Evolutionary conservation across 2,113 vertebrate species (phyloP).

Genomic region (Leiothrix lutea): DNA sequence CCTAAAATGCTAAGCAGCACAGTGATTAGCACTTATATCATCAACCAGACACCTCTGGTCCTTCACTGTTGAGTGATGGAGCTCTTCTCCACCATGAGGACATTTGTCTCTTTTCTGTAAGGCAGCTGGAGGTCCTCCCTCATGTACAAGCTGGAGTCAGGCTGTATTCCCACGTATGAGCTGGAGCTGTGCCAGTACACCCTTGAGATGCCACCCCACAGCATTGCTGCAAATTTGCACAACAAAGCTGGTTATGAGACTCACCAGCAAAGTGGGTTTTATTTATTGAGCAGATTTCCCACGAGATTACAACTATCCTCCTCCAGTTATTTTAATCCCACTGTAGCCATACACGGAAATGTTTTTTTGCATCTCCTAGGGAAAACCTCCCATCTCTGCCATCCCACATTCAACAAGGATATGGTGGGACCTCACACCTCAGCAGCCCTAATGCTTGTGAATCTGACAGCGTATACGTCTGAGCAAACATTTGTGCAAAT

Average conservation of each 20-base stretch:
- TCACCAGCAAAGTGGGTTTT: background rate
- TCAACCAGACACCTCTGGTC: background rate
- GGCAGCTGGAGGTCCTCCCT: background rate
- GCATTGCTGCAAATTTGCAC: background rate
- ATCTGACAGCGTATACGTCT: background rate
- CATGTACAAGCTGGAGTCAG: too few species aligned
- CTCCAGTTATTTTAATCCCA: background rate
- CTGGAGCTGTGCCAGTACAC: background rate
- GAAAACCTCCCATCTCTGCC: background rate
- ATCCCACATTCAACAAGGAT: too few species aligned
- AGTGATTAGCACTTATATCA: rapidly evolving
- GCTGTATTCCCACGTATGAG: rapidly evolving
- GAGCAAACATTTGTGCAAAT: background rate
- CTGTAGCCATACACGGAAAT: background rate
- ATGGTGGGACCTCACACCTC: background rate
- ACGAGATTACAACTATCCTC: background rate
- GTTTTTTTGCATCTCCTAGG: background rate
- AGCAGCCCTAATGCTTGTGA: background rate
- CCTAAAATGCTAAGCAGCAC: background rate
- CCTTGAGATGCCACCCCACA: rapidly evolving
- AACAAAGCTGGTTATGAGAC: background rate
- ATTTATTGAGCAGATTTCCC: background rate
- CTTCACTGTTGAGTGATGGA: background rate
- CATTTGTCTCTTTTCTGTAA: background rate
- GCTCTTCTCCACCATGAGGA: background rate